phyloP scores from a whole-genome alignment of 2,888 invertebrate species.

The Cataglyphis rosenhaueri region DNA sequence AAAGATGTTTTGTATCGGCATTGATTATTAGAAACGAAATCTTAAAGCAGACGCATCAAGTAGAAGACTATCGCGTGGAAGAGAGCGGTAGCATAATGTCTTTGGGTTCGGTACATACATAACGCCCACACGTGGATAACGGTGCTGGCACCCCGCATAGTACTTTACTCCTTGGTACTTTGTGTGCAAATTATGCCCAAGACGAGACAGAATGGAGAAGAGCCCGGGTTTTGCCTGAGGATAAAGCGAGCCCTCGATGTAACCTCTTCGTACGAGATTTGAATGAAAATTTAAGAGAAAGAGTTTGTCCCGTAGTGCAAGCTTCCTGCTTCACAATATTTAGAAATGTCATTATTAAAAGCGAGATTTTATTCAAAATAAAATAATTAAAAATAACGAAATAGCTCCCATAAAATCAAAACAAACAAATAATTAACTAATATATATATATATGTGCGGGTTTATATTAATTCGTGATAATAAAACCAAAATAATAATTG shows the following conservation, averaged over 20 bases:
- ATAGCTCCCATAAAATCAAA: too few relatives aligned
- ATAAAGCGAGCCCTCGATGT: slow-evolving; percentile 74
- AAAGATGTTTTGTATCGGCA: slow-evolving; percentile 28
- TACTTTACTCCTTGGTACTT: slow-evolving; percentile 80
- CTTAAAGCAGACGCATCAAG: slow-evolving; percentile 39
- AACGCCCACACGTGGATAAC: slow-evolving; percentile 61
- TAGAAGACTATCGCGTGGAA: slow-evolving; percentile 51
- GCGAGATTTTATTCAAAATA: slow-evolving; percentile 10
- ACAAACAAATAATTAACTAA: too few relatives aligned
- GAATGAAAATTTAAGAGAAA: slow-evolving; percentile 74
- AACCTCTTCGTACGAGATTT: slow-evolving; percentile 71
- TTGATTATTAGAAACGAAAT: slow-evolving; percentile 43
- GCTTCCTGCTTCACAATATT: background rate
- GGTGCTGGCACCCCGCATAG: slow-evolving; percentile 56
- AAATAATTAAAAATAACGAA: background rate
- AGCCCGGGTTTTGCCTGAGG: slow-evolving; percentile 73
- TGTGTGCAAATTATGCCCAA: slow-evolving; percentile 84
- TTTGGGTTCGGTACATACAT: slow-evolving; percentile 71
- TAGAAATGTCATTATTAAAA: background rate
- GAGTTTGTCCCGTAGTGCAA: slow-evolving; percentile 51
- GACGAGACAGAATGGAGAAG: slow-evolving; percentile 78
- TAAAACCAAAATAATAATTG: background rate
- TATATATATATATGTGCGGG: background rate
- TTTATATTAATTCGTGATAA: background rate
- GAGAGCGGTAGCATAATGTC: slow-evolving; percentile 81